Evolutionary conservation across 2,888 invertebrate genomes (phyloP), one percentile per base, ranked within the genome.

Genomic region (Thecocarcelia acutangulata): DNA sequence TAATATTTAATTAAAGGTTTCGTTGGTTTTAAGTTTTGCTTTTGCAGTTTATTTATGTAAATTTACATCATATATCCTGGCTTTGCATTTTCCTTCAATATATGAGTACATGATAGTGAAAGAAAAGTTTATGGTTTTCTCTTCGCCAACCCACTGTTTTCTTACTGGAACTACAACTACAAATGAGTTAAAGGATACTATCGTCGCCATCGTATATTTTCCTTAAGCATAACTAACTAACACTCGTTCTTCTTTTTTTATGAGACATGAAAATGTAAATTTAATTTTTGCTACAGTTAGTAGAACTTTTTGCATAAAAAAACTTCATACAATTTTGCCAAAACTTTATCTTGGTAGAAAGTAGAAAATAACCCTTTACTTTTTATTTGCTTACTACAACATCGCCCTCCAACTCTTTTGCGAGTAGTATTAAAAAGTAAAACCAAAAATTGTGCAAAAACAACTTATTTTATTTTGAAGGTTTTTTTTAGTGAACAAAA

Each of bases 211-310:
- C 85, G 86, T 86, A 87, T 33, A 64, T 89, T 86, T 84, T 88
- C 86, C 88, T 89, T 88, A 87, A 89, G 87, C 87, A 87, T 87
- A 88, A 88, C 88, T 87, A 88, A 88, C 88, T 88, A 85, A 85
- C 86, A 85, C 84, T 85, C 84, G 83, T 84, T 85, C 66, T 78
- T 81, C 8, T 40, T 73, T 66, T 52, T 76, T 54, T 75, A 46
- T 54, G 56, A 75, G 33, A 70, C 69, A 75, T 70, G 74, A 46
- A 70, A 82, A 82, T 78, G 74, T 42, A 78, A 82, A 82, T 70
- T 76, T 61, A 44, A 73, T 82, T 80, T 82, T 58, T 79, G 74
- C 69, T 79, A 68, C 79, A 79, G 58, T 78, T 72, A 46, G 48
- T 56, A 63, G 15, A 54, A 64, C 63, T 37, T 70, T 80, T 76